phyloP scores from a whole-genome alignment of 2,113 vertebrate species.

The Thomomys bottae region DNA sequence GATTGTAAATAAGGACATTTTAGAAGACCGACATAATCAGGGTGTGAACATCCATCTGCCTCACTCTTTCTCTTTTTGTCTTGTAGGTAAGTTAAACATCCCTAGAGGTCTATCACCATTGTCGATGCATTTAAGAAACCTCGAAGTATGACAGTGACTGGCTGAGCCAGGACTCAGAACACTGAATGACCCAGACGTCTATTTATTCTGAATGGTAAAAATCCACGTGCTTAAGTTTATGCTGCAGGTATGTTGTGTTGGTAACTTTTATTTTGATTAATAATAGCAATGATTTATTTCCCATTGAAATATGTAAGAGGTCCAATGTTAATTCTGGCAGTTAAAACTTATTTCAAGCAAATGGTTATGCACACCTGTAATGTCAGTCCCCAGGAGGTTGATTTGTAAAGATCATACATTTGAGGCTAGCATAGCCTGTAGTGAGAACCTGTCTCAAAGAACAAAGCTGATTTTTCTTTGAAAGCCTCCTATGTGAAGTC shows the following conservation, averaged over 20 bases:
- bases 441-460: not conserved
- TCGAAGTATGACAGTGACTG: not conserved
- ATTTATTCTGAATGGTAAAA: slow-evolving; percentile 54
- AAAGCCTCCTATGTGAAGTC: not conserved
- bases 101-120: not conserved
- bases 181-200: not conserved
- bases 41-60: not conserved
- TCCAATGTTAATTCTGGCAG: not conserved
- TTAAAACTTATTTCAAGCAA: not conserved
- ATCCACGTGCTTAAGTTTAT: not conserved
- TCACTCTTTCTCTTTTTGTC: not conserved
- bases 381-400: not conserved
- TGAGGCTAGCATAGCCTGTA: not conserved
- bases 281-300: slow-evolving; percentile 41
- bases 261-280: slow-evolving; percentile 12
- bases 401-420: not conserved
- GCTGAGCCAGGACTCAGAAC: not conserved
- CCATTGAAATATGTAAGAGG: slow-evolving; percentile 37
- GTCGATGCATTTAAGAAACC: slow-evolving; percentile 14
- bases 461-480: not conserved
- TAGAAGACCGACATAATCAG: not conserved
- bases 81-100: slow-evolving; percentile 13
- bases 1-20: not conserved
- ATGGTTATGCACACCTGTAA: not conserved
- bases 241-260: not conserved